These are phyloP conservation scores for Heliconius hewitsoni DNA, from an alignment of 1,140 invertebrate species.

Conservation along the genomic window DNA sequence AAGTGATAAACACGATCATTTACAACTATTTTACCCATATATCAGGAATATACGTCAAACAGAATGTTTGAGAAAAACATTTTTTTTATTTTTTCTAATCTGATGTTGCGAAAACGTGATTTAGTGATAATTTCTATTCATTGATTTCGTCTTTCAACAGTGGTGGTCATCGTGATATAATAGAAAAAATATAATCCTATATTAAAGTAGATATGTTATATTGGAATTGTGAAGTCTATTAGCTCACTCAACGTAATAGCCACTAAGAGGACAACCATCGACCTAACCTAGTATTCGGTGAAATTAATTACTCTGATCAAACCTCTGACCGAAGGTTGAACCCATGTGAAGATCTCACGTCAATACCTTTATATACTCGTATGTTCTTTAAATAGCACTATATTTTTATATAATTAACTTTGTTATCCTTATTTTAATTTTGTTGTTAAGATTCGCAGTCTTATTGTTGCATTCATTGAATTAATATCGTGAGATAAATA, in stretches of 20 bases:
- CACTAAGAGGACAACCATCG: slow-evolving; percentile 13
- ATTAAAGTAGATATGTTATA: neutral
- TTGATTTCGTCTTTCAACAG: neutral
- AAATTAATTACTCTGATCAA: slow-evolving; percentile 32
- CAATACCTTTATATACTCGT: neutral
- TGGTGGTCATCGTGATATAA: neutral
- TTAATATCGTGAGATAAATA: too few species aligned
- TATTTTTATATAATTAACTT: too few species aligned
- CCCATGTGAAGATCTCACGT: slow-evolving; percentile 7
- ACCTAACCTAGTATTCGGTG: slow-evolving; percentile 22
- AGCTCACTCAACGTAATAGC: slow-evolving; percentile 22
- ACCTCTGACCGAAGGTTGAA: neutral
- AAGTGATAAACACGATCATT: too few species aligned
- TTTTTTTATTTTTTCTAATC: too few species aligned
- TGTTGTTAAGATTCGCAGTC: too few species aligned
- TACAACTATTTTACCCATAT: too few species aligned
- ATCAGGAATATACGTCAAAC: too few species aligned
- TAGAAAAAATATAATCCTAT: neutral
- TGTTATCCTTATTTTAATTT: too few species aligned
- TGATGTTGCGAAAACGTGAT: too few species aligned
- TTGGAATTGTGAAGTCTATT: slow-evolving; percentile 13
- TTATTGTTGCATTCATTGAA: too few species aligned
- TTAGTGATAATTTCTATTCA: too few species aligned
- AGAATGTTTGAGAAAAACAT: too few species aligned
- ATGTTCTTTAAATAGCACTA: neutral